Base-by-base conservation (phyloP, 2,888 invertebrate species). In the Timema podura region DNA sequence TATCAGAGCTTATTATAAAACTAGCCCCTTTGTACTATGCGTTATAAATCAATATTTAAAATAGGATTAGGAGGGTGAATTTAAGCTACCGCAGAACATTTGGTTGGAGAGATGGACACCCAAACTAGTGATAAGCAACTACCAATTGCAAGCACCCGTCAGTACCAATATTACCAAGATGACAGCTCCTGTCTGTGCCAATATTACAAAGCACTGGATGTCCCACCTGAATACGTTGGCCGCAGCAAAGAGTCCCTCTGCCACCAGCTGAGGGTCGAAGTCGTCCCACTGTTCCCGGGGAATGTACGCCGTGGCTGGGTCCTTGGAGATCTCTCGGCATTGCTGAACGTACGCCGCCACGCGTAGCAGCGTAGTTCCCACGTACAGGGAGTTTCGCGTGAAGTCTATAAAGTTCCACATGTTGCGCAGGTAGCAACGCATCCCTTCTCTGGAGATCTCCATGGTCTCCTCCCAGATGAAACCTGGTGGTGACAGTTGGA, bases 331-430 rank as follows among this genome's bases (percentile, higher is more conserved):
- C 81, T 94, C 91, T 0, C 85, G 80, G 5, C 80, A 80, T 80
- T 93, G 93, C 77, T 93, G 91, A 57, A 91, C 80, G 77, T 91
- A 94, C 0, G 94, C 93, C 0, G 88, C 88, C 6, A 86, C 78
- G 66, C 90, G 83, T 6, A 94, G 81, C 47, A 91, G 78, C 48
- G 87, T 85, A 9, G 92, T 92, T 6, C 87, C 84, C 59, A 91
- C 86, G 81, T 97, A 98, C 5, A 97, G 84, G 0, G 89, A 88
- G 82, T 97, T 97, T 61, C 96, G 88, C 6, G 92, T 91, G 79
- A 96, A 96, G 83, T 98, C 97, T 68, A 98, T 93, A 78, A 96
- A 93, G 81, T 98, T 98, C 97, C 97, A 98, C 87, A 97, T 89
- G 80, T 98, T 95, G 48, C 93, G 86, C 47, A 96, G 85, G 79